Conservation (phyloP, 2,113 vertebrate genomes). For the Sminthopsis crassicaudata region DNA sequence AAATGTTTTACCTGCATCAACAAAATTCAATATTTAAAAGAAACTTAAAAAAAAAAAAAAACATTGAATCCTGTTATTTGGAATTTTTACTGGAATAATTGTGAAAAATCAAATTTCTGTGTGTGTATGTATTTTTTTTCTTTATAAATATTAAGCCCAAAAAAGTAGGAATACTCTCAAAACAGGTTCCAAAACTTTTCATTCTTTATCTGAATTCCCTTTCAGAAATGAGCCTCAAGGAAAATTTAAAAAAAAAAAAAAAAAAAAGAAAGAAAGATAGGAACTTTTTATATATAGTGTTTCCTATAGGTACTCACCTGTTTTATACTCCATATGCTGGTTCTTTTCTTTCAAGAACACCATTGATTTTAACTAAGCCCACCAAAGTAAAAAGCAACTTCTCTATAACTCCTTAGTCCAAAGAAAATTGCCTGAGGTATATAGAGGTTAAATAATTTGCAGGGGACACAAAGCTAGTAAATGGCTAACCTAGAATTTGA, state of each 20-base stretch:
- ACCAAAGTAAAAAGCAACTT: neutral
- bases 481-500: neutral
- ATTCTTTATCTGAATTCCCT: conserved; percentile 31
- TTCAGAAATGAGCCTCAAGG: neutral
- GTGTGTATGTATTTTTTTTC: neutral
- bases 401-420: neutral
- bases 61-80: conserved; percentile 35
- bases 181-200: conserved; percentile 5
- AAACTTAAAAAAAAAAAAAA: conserved; percentile 41
- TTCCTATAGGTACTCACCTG: conserved; percentile 19
- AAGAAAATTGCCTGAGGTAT: neutral
- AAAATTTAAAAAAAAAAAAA: neutral
- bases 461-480: neutral
- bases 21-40: conserved; percentile 27
- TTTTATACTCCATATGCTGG: conserved; percentile 44
- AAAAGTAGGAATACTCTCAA: conserved; percentile 4
- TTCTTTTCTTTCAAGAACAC: conserved; percentile 27
- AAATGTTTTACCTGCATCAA: conserved; percentile 21
- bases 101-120: conserved; percentile 28
- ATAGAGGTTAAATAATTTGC: neutral
- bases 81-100: neutral
- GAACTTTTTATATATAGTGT: neutral
- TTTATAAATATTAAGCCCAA: neutral
- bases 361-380: neutral
- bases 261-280: neutral